These are phyloP conservation scores for Parnassius orleans DNA, from an alignment of 2,888 invertebrate genomes.

Conservation along the genomic window DNA sequence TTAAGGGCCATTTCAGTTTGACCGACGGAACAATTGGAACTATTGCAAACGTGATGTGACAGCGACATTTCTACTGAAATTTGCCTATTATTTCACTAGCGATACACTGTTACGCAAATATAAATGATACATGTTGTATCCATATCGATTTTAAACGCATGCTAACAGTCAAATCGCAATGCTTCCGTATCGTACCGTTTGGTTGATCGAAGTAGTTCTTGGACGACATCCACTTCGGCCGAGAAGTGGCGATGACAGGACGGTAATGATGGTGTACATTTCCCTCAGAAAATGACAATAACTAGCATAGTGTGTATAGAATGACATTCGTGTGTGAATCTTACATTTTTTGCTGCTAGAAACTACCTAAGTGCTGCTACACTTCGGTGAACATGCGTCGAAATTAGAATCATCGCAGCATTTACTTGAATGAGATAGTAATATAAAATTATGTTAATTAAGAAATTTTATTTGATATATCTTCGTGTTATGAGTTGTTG, in stretches of 20 bases:
- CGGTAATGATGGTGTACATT: slow-evolving; percentile 66
- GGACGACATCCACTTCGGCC: slow-evolving; percentile 38
- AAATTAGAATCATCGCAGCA: slow-evolving; percentile 69
- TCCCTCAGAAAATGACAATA: slow-evolving; percentile 67
- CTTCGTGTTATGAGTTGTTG: slow-evolving; percentile 27
- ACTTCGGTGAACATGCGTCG: slow-evolving; percentile 32
- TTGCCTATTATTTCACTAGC: slow-evolving; percentile 7
- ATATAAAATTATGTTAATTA: slow-evolving; percentile 52
- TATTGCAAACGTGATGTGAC: slow-evolving; percentile 3
- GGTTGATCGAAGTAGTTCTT: slow-evolving; percentile 16
- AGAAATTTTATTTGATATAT: slow-evolving; percentile 39
- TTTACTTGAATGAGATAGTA: slow-evolving; percentile 72
- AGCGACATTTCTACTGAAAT: background rate
- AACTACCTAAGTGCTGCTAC: too few species aligned
- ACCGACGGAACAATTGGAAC: slow-evolving; percentile 13
- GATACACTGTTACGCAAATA: slow-evolving; percentile 2
- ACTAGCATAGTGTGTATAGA: slow-evolving; percentile 57
- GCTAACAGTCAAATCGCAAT: background rate
- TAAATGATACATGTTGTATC: background rate
- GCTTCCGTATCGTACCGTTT: slow-evolving; percentile 5
- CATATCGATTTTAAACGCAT: slow-evolving; percentile 7
- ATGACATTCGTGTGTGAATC: slow-evolving; percentile 46
- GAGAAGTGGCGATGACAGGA: slow-evolving; percentile 48
- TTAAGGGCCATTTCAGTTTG: slow-evolving; percentile 26
- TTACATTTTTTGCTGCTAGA: slow-evolving; percentile 37